These are phyloP conservation scores for Aurelia sp. DNA, from an alignment of 30 jellyfish, hydroid and myxozoan species.

Conservation along the genomic window DNA sequence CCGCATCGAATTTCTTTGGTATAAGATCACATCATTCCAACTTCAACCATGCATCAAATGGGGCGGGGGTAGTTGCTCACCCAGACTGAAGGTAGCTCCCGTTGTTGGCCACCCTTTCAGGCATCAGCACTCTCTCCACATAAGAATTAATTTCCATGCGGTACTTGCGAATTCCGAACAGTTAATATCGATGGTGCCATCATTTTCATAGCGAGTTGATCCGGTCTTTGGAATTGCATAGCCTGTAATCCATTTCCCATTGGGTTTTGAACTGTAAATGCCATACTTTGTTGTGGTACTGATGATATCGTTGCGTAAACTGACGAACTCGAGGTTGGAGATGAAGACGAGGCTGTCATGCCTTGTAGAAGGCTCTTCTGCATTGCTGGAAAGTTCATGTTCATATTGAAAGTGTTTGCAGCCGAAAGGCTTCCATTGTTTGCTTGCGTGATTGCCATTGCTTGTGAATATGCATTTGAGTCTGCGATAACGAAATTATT, in stretches of 20 bases:
- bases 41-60: too few species aligned
- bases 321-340: constrained; percentile 88
- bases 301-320: constrained; percentile 87
- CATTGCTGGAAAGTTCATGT: constrained; percentile 90
- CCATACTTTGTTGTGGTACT: constrained; percentile 89
- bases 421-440: constrained; percentile 61
- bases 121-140: too few species aligned
- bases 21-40: too few species aligned
- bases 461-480: constrained; percentile 88
- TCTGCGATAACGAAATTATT: constrained; percentile 92
- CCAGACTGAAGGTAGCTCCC: too few species aligned
- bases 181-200: constrained; percentile 87
- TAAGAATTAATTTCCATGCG: constrained; percentile 79
- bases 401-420: constrained; percentile 75
- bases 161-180: constrained; percentile 89
- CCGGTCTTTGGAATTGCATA: constrained; percentile 94
- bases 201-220: constrained; percentile 96
- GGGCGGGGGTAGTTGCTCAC: too few species aligned
- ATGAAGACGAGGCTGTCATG: constrained; percentile 73
- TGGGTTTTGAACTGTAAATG: constrained; percentile 86
- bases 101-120: too few species aligned
- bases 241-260: constrained; percentile 84
- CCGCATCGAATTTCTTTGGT: too few species aligned
- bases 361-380: constrained; percentile 81
- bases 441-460: constrained; percentile 86